phyloP scores from a whole-genome alignment of 2,113 vertebrate genomes.

The Austrofundulus limnaeus region DNA sequence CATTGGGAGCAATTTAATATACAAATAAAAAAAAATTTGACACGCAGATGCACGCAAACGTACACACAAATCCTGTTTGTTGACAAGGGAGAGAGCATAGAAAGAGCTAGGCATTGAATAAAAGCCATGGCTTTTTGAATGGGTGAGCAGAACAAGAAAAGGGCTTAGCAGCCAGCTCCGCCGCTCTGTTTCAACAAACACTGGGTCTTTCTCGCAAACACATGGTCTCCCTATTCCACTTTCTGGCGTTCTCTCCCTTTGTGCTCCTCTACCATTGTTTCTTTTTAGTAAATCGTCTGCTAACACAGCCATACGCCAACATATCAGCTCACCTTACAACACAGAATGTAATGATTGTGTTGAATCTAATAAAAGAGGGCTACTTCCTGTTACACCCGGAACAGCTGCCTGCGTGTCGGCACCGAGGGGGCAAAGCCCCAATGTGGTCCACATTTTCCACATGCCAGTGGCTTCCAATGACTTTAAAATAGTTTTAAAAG shows the following conservation, averaged over 20 bases:
- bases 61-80: slow-evolving; percentile 64
- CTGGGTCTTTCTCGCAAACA: slow-evolving; percentile 54
- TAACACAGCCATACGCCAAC: slow-evolving; percentile 63
- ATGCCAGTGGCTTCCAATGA: slow-evolving; percentile 72
- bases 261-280: slow-evolving; percentile 37
- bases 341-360: slow-evolving; percentile 42
- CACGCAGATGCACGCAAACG: slow-evolving; percentile 22
- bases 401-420: slow-evolving; percentile 63
- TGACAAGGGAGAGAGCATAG: slow-evolving; percentile 58
- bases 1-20: no score
- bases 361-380: slow-evolving; percentile 68
- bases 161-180: slow-evolving; percentile 71
- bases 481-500: slow-evolving; percentile 62
- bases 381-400: slow-evolving; percentile 64
- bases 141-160: slow-evolving; percentile 69
- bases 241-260: slow-evolving; percentile 19
- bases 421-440: slow-evolving; percentile 53
- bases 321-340: slow-evolving; percentile 58
- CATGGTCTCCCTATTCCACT: slow-evolving; percentile 27
- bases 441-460: slow-evolving; percentile 61
- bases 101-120: slow-evolving; percentile 71
- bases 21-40: slow-evolving; percentile 47
- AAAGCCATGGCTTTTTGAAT: slow-evolving; percentile 73
- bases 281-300: slow-evolving; percentile 39
- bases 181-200: slow-evolving; percentile 63